Base-by-base conservation (phyloP, 2,888 invertebrate genomes). In the Lottia gigantea region DNA sequence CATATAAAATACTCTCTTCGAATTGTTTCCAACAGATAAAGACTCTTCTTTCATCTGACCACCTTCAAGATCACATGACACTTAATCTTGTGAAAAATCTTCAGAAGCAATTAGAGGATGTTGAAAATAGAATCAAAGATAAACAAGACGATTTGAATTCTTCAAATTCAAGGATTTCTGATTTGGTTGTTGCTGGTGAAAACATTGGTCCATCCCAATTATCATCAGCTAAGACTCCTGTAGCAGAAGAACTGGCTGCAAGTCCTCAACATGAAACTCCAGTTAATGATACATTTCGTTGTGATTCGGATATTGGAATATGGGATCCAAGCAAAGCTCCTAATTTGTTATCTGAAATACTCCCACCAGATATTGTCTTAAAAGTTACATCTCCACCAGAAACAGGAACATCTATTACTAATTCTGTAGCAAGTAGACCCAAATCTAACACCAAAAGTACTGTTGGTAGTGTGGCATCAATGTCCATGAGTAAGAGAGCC, bases 401-500 rank as follows among this genome's bases (percentile, higher is more conserved):
- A 23, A 14, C 11, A 14, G 23, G 19, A 19, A 55, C n/a, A 55
- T 55, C 55, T 12, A 8, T 23, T 12, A 23, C 23, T 23, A 55
- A 8, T 23, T 55, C 55, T 23, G 23, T 23, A 55, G 55, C 55
- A 55, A 55, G 16, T 55, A 12, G 55, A 23, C 23, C 55, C 19
- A 55, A 55, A 23, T 40, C 40, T 11, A 40, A 40, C 40, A 23
- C 23, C 11, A 23, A 19, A 23, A 15, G 12, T 55, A 19, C 19
- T 55, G 19, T 11, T 23, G 23, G 55, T n/a, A 31, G 69, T 47
- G 66, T 66, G 19, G 55, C 55, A 16, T 68, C 72, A 15, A 66
- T 73, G 68, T 76, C 80, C 2, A 80, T 82, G 80, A 83, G 79
- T 70, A 84, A 83, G 66, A 73, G 76, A 46, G 82, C 82, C 55